phyloP scores from a whole-genome alignment of 2,113 vertebrate genomes.

The Desmodus rotundus region DNA sequence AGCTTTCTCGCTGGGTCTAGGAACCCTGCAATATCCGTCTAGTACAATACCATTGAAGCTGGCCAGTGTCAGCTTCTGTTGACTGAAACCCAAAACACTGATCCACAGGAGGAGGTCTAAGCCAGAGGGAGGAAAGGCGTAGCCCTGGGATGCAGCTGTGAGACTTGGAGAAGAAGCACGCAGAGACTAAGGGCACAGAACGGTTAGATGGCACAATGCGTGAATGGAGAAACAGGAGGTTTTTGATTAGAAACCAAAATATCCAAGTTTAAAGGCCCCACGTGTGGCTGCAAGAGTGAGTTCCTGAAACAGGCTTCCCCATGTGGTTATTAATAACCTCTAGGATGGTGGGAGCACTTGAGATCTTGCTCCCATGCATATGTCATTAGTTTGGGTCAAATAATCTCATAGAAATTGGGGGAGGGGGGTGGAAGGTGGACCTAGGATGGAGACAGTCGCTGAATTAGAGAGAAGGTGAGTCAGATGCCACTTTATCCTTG shows the following conservation, averaged over 20 bases:
- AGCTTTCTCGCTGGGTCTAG: not conserved
- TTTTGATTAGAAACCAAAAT: not conserved
- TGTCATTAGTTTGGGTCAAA: not conserved
- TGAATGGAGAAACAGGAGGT: not conserved
- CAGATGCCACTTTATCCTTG: not conserved
- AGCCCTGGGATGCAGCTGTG: not conserved
- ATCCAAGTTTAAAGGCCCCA: not conserved
- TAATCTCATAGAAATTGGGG: too few relatives aligned
- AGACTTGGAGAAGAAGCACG: not conserved
- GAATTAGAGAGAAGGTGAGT: not conserved
- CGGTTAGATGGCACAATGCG: not conserved
- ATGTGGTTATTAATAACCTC: not conserved
- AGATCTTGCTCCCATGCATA: not conserved
- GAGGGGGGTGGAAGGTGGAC: too few relatives aligned
- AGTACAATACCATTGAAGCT: not conserved
- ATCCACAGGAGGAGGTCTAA: not conserved
- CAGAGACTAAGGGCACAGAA: not conserved
- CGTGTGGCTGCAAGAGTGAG: not conserved
- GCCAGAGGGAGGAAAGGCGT: not conserved
- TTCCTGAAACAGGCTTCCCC: not conserved
- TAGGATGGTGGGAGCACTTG: not conserved
- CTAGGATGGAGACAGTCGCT: not conserved
- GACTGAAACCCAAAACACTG: not conserved
- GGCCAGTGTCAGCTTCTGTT: not conserved
- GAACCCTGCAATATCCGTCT: not conserved